Conservation (phyloP, 1,140 invertebrate species). For the Leptestheria dahalacensis region DNA sequence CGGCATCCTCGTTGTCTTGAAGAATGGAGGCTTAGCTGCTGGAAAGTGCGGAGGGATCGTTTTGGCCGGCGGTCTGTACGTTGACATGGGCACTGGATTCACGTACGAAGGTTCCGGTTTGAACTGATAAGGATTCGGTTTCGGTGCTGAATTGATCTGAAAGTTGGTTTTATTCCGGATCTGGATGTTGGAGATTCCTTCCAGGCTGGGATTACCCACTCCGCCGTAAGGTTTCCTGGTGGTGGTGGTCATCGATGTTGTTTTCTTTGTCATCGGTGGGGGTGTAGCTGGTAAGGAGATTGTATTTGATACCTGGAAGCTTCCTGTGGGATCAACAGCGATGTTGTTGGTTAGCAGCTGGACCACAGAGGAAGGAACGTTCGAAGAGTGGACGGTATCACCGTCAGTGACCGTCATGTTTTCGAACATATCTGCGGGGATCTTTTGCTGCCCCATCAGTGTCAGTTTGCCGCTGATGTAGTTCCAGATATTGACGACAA, state of each 20-base stretch:
- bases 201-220: conserved; percentile 6
- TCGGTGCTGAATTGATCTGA: neutral
- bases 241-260: neutral
- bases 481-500: conserved; percentile 17
- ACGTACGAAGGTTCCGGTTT: neutral
- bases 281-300: neutral
- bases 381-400: conserved; percentile 10
- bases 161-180: neutral
- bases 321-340: neutral
- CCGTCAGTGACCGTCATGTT: conserved; percentile 12
- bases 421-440: conserved; percentile 9
- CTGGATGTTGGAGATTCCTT: neutral
- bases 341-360: conserved; percentile 4
- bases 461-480: conserved; percentile 11
- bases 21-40: neutral
- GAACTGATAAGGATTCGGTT: neutral
- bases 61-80: too few species aligned
- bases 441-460: conserved; percentile 14
- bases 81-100: too few species aligned
- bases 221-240: conserved; percentile 9
- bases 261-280: neutral
- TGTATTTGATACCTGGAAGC: neutral
- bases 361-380: conserved; percentile 7
- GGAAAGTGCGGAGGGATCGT: too few species aligned
- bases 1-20: neutral